Percentiles rank a stretch among this genome's conserved stretches.
Evolutionary conservation across 2,113 vertebrate species (phyloP).

Genomic region (Dipodomys spectabilis): DNA sequence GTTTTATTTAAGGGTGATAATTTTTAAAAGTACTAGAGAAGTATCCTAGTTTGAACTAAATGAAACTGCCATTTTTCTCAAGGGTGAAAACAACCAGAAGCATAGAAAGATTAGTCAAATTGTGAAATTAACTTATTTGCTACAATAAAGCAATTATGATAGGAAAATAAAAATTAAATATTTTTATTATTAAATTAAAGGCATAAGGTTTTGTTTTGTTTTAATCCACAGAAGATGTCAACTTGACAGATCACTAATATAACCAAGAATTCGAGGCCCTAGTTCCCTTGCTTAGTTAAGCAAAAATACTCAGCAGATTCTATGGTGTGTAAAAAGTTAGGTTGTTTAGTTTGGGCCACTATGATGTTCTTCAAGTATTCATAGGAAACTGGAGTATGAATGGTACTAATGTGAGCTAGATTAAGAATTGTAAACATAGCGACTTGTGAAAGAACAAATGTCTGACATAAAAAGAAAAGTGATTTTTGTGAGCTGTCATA

Average conservation of each 20-base stretch:
- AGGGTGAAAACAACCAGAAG: conserved; percentile 22
- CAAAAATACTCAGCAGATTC: conserved; percentile 36
- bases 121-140: conserved; percentile 54
- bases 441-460: conserved; percentile 67
- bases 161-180: conserved; percentile 47
- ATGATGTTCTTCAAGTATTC: conserved; percentile 78
- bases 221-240: conserved; percentile 51
- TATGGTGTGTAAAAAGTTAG: conserved; percentile 60
- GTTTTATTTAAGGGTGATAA: conserved; percentile 31
- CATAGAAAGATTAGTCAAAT: conserved; percentile 20
- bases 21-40: conserved; percentile 67
- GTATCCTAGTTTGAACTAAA: conserved; percentile 6
- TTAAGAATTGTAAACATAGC: conserved; percentile 79
- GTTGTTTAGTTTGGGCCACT: conserved; percentile 71
- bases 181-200: conserved; percentile 51
- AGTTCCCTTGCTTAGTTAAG: conserved; percentile 59
- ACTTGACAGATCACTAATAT: conserved; percentile 47
- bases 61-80: conserved; percentile 40
- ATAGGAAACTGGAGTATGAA: conserved; percentile 78
- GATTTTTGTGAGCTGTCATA: conserved; percentile 73
- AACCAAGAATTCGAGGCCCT: conserved; percentile 40
- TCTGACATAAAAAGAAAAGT: conserved; percentile 66
- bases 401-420: conserved; percentile 83
- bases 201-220: neutral
- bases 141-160: neutral